Evolutionary conservation across 2,113 vertebrate species (phyloP), one percentile per base, ranked within the genome.

Genomic region (Esox niger): DNA sequence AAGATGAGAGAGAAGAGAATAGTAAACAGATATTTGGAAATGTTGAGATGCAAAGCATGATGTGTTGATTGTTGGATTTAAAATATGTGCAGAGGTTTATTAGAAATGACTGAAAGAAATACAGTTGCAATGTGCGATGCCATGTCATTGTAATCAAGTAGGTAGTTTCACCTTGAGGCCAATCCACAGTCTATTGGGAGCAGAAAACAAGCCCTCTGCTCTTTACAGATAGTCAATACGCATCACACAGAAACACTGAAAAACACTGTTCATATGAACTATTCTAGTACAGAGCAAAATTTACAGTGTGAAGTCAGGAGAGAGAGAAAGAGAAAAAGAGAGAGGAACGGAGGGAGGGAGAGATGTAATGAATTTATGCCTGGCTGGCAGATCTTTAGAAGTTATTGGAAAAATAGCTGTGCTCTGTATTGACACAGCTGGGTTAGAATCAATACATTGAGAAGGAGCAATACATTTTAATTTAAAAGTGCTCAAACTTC

Each of bases 381-480:
- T 85, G 79, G 82, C 88, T 89, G 87, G 90, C 89, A 95, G 87
- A 95, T 94, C 88, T 93, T 94, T 95, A 93, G 91, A 95, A 95
- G 90, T 94, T 96, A 97, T 92, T 96, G 96, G 93, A 95, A 95
- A 96, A 96, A 91, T 95, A 91, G 77, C 90, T 89, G 82, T 89
- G 94, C 89, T 94, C 94, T 91, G 92, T 96, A 99, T 96, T 95
- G 97, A 97, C 94, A 95, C 74, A 95, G 89, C 91, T 92, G 95
- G 91, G 92, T 88, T 78, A 86, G 91, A 94, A 97, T 99, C 96
- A 95, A 98, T 98, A 96, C 86, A 94, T 93, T 91, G 92, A 93
- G 93, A 96, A 95, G 91, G 91, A 94, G 94, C 89, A 90, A 98
- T 97, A 95, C 95, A 98, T 99, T 98, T 97, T 98, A 97, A 99